Conservation (phyloP, 30 jellyfish, hydroid and myxozoan genomes). For the Chironex yamaguchii region DNA sequence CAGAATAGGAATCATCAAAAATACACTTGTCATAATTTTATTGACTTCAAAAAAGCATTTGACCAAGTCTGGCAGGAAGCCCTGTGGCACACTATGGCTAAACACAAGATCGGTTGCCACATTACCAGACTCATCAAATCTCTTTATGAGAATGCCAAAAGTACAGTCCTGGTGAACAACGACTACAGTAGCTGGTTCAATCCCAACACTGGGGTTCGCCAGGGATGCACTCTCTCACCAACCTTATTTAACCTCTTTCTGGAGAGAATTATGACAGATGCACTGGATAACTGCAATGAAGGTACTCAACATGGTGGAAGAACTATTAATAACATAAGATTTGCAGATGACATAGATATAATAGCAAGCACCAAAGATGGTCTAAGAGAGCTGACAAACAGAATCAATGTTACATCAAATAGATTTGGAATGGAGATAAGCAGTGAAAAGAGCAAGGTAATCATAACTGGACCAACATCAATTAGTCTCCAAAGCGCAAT, state of each 20-base stretch:
- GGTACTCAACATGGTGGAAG: background rate
- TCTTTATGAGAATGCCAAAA: conserved; percentile 5
- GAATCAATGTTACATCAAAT: background rate
- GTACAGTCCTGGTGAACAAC: background rate
- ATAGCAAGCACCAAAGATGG: conserved; percentile 7
- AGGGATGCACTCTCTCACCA: conserved; percentile 21
- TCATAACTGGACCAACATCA: background rate
- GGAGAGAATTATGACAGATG: background rate
- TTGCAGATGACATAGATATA: conserved; percentile 16
- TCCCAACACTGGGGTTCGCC: background rate
- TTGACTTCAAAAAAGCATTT: background rate
- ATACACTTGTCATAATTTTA: background rate
- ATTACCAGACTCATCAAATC: background rate
- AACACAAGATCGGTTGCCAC: background rate
- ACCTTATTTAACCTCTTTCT: no score
- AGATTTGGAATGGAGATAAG: conserved; percentile 12
- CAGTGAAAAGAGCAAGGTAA: background rate
- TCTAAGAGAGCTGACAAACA: conserved; percentile 18
- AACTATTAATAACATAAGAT: background rate
- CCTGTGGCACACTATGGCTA: conserved; percentile 16
- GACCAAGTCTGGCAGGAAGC: conserved; percentile 9
- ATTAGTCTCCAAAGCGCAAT: background rate
- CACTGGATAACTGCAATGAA: background rate
- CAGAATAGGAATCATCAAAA: background rate
- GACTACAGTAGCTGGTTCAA: conserved; percentile 7